Conservation (phyloP, 2,797 vertebrate species). For the Diplodus sargus region DNA sequence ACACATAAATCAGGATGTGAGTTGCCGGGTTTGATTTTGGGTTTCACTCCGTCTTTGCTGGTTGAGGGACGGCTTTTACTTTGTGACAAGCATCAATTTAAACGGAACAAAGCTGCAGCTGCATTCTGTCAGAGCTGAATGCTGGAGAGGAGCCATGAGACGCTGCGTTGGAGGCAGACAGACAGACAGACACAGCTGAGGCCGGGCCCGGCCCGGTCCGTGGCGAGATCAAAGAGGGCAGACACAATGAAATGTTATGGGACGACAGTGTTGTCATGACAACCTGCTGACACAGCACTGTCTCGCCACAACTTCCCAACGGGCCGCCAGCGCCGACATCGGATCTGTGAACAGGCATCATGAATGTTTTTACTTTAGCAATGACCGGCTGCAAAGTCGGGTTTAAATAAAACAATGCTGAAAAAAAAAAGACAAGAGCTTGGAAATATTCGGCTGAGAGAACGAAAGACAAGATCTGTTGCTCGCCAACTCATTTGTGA, state of each 20-base stretch:
- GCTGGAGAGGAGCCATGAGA: constrained; percentile 12
- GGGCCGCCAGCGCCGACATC: not conserved
- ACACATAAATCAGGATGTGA: constrained; percentile 20
- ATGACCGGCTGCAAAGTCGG: too few species aligned
- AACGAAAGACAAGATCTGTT: not conserved
- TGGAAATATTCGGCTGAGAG: not conserved
- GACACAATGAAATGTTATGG: constrained; percentile 57
- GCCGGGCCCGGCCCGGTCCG: constrained; percentile 4
- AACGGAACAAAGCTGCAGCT: not conserved
- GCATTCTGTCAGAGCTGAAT: constrained; percentile 14
- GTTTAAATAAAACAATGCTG: not conserved
- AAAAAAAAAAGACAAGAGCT: not conserved
- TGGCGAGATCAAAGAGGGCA: not conserved
- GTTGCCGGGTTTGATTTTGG: constrained; percentile 3
- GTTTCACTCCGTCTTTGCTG: constrained; percentile 2
- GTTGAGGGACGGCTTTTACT: constrained; percentile 16
- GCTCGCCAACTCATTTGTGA: too few species aligned
- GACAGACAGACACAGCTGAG: constrained; percentile 14
- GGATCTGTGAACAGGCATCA: not conserved
- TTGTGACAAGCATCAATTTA: not conserved
- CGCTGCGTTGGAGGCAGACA: not conserved
- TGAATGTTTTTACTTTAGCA: not conserved
- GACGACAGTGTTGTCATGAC: constrained; percentile 54
- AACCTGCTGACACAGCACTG: constrained; percentile 75
- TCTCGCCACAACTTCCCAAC: constrained; percentile 49